Evolutionary conservation across 92 coral and sea anemone species (phyloP), one percentile per base, ranked within the genome.

Genomic region (Isaurus tuberculatus): DNA sequence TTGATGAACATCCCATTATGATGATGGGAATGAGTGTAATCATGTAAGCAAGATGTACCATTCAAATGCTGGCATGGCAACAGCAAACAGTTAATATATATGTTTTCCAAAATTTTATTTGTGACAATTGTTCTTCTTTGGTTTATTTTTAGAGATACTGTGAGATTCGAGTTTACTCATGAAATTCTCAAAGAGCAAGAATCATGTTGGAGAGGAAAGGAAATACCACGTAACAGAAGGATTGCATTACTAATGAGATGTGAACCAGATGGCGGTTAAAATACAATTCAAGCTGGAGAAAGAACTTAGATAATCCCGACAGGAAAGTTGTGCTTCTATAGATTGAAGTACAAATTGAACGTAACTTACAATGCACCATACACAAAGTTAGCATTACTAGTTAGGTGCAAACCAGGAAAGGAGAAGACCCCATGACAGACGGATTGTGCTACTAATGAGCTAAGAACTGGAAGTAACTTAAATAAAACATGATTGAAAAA

Each of bases 241-340:
- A 84, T 95, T 83, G 94, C 98, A 30, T 44, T 95, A 26, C 80
- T 95, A 64, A 90, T 93, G 28, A 90, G 98, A 75, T 90, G 94
- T 80, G 90, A 95, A 42, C 98, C 93, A 26, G 26, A 87, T 19
- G 68, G 42, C 22, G 15, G 43, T 70, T 30, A 29, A 14, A 19
- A 31, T 36, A 15, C 11, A 19, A 31, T 36, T 4, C 11, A 66
- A 27, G 32, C 23, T 9, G 29, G 13, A 2, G 7, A 26, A 60
- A 31, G 31, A 23, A 10, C 9, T 60, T 2, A 8, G 14, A 11
- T 11, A 4, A 5, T 25, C 27, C n/a, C 6, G 11, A 57, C 10
- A 17, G 2, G 65, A 20, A 5, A 4, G 22, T 10, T 7, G 10
- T 8, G 2, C 53, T 2, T 2, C 10, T 7, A 44, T 19, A 20